Evolutionary conservation across 2,797 vertebrate species (phyloP), one percentile per base, ranked within the genome.

Genomic region (Rhinophrynus dorsalis): DNA sequence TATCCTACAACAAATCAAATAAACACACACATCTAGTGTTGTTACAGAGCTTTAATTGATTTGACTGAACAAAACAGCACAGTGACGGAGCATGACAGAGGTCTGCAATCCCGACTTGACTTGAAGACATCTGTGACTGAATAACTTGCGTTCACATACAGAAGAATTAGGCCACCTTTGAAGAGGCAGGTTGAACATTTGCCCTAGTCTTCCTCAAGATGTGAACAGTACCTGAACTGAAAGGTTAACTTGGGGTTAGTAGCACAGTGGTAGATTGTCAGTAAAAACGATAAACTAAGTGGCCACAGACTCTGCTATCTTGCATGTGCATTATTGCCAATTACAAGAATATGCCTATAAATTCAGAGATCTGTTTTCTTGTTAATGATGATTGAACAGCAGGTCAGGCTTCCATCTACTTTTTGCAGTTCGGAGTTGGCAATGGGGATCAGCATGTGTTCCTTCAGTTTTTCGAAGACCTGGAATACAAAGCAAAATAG

Each of bases 401-500:
- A 99, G 57, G 95, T 98, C 68, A 98, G 92, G 26, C 82, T 27
- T 26, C 97, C 97, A 0, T 99, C 93, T 80, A 97, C 91, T 85
- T 98, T 99, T 65, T 74, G 79, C 80, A 91, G 89, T 87, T 99
- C 94, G 50, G 75, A 74, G 77, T 87, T 90, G 79, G 89, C 85
- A 78, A 94, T 85, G 0, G 97, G 96, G 71, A 99, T 95, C 87
- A 98, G 89, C 88, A 92, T 93, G 87, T 97, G 80, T 83, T 98
- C 95, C 89, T 96, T 98, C 84, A 99, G 86, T 80, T 94, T 98
- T 86, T 98, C 94, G 74, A 95, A 98, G 48, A 97, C 92, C 97
- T 99, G 80, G 35, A 71, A 29, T 29, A 38, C 59, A 60, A 50
- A 69, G 24, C 52, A 71, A 75, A 76, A 0, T 40, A 33, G 20